Evolutionary conservation across 2,113 vertebrate genomes (phyloP), one percentile per base, ranked within the genome.

Genomic region (Bolborhynchus lineola): DNA sequence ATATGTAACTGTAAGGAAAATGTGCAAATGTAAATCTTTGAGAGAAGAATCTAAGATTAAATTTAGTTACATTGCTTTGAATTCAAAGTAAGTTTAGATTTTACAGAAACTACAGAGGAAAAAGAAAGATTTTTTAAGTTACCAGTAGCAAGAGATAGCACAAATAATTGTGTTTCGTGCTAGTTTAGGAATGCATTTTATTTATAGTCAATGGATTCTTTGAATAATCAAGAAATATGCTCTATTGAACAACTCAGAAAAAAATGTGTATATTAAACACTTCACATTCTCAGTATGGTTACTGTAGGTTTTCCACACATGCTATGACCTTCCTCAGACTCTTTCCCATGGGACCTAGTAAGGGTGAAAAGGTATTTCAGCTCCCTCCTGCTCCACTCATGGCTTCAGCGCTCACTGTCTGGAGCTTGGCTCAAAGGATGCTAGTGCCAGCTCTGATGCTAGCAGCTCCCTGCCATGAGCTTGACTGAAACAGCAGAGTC

Each of bases 21-120:
- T 79, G 82, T 59, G 53, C 68, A 94, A 93, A 94, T 93, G 28
- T 80, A 86, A 92, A 79, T 41, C 92, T 96, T 65, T 59, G 37
- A 63, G 59, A 64, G 44, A 76, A 33, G 28, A 90, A 63, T 46
- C 15, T 19, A 59, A 62, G 15, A 62, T 53, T 59, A 88, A 53
- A 59, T 86, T 86, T 39, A 74, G 31, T 53, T 88, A 53, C 20
- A 69, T 85, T 90, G 39, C 57, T 88, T 88, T 86, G 65, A 82
- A 88, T 90, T 52, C 63, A 68, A 95, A 78, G 16, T 82, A 33
- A 35, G 25, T 69, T 52, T 69, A 65, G 77, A n/a, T 69, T 94
- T 93, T 78, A 65, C 17, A 44, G 49, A 47, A 88, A 53, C 29
- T 70, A 13, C 31, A 49, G 16, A 78, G 52, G 25, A 70, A 65